Base-by-base conservation (phyloP, 2,888 invertebrate species). In the Eupelmus urozonus region DNA sequence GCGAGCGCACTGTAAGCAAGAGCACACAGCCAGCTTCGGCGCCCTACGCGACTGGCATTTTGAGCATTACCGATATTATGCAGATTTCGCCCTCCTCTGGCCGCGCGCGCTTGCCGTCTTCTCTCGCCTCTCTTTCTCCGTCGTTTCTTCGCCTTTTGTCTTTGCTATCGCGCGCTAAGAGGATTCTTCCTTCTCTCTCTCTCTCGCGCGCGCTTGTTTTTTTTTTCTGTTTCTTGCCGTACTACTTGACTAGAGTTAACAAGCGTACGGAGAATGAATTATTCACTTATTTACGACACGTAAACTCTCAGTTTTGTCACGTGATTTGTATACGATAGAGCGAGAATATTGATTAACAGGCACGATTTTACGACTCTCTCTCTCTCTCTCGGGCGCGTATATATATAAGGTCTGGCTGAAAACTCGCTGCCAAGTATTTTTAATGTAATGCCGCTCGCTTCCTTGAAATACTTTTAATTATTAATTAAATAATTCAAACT, bases 1-100 rank as follows among this genome's bases (percentile, higher is more conserved):
- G 91, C 91, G 91, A 16, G 27, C 40, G 34, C 63, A 20, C 90
- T 91, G 91, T 90, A 90, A 86, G 83, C 84, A 83, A 84, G 84
- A 82, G 80, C 83, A n/a, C n/a, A n/a, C n/a, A n/a, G n/a, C n/a
- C n/a, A n/a, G n/a, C n/a, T n/a, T n/a, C n/a, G n/a, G n/a, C 23
- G 53, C 55, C 55, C 85, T 87, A 88, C 87, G 87, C 87, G 87
- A 88, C 87, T 87, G 84, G 88, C 87, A 88, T 88, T 88, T 85
- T 86, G 85, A 88, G 84, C 86, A 88, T 88, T 88, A 88, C 88
- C 87, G 88, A 88, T 88, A 88, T 88, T 88, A 88, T 88, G 88
- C 85, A 88, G 87, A 88, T 88, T 88, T 88, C 81, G 73, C 70
- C 40, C 29, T 45, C 16, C 45, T 27, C 65, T 69, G n/a, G n/a